Evolutionary conservation across 2,797 vertebrate species (phyloP), one percentile per base, ranked within the genome.

Genomic region (Parauchenoglanis punctatus): DNA sequence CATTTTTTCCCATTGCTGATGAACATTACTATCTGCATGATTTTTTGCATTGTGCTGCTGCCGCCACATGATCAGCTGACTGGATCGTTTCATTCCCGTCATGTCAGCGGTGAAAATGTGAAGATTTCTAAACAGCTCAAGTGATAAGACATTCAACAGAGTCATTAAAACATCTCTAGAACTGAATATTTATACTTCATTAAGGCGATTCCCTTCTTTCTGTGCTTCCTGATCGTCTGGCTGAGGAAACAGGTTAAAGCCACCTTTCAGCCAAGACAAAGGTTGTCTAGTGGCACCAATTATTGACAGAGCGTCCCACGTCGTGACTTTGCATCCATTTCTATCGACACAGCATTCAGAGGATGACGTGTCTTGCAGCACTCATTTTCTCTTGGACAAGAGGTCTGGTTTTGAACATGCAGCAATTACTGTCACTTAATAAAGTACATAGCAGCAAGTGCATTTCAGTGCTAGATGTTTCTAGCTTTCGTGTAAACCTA

Each of bases 211-310:
- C 11, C 20, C 77, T 40, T 78, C 8, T 5, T 58, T 35, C 10
- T 31, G 17, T 20, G 46, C 15, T 35, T 81, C 35, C 56, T 2
- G 5, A 59, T 25, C 2, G 0, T 31, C 20, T 61, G 40, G 56
- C 18, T 25, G 2, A 13, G 31, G 77, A 81, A 59, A 81, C 28
- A 56, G 13, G 52, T 63, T 40, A 25, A 40, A 40, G 20, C 78
- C 56, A 40, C 61, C 31, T 7, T 52, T 11, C 63, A 56, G 35
- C 11, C 67, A 23, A 31, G 31, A 77, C 61, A 87, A 83, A 68
- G 72, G 72, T 87, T 59, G 59, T 58, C 49, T 28, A 58, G 46
- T 76, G 86, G 31, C 25, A 67, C 59, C 72, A 83, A 77, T 87
- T 82, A 87, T 77, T 75, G 86, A 83, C 81, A 67, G 58, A 86